Evolutionary conservation across 2,888 invertebrate genomes (phyloP).

Genomic region (Nineta flava): DNA sequence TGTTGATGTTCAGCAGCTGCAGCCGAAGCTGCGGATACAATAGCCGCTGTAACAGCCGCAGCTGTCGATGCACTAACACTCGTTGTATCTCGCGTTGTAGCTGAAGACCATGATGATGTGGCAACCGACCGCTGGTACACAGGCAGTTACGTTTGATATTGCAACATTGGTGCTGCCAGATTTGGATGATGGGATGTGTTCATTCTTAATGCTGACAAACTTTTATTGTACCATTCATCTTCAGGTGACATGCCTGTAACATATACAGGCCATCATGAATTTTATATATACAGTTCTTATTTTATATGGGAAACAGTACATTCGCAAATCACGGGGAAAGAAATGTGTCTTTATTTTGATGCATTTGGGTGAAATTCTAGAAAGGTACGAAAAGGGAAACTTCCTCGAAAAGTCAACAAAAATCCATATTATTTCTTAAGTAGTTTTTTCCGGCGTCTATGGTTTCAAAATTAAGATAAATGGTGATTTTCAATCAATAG

Average conservation of each 20-base stretch:
- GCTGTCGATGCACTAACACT: neutral
- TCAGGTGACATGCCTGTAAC: conserved; percentile 75
- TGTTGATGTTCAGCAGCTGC: neutral
- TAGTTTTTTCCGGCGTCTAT: too few relatives aligned
- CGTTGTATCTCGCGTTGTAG: neutral
- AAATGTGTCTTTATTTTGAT: too few relatives aligned
- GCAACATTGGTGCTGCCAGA: conserved; percentile 89
- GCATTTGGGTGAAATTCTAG: too few relatives aligned
- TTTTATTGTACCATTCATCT: conserved; percentile 98
- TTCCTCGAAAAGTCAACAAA: too few relatives aligned
- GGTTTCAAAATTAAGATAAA: too few relatives aligned
- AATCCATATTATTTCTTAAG: too few relatives aligned
- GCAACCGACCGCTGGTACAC: neutral
- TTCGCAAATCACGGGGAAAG: too few relatives aligned
- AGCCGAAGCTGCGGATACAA: neutral
- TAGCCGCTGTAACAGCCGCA: neutral
- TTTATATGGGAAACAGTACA: too few relatives aligned
- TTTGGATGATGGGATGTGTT: conserved; percentile 91
- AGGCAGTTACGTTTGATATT: conserved; percentile 84
- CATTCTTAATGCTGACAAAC: conserved; percentile 91
- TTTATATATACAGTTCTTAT: neutral
- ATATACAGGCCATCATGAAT: conserved; percentile 6
- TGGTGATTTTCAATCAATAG: too few relatives aligned
- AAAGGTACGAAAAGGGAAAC: too few relatives aligned
- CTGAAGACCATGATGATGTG: neutral